Evolutionary conservation across 2,888 invertebrate genomes (phyloP), one percentile per base, ranked within the genome.

Genomic region (Bimastos eiseni): DNA sequence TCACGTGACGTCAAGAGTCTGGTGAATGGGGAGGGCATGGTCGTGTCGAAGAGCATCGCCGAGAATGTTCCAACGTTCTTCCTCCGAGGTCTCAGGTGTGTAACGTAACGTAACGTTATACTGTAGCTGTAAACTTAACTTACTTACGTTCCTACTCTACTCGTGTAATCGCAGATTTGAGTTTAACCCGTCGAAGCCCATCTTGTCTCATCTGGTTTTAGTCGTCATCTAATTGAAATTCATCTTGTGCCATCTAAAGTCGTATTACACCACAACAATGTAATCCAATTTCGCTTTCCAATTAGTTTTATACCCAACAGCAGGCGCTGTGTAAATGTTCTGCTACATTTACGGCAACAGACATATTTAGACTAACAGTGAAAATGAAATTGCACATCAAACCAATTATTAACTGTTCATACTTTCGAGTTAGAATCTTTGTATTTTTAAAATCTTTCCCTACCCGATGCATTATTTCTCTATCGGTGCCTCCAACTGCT

Each of bases 81-180:
- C 91, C 88, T 92, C 24, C 37, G 92, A 37, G 92, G 92, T 33
- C 83, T 92, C 37, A 91, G 92, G 92, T 92, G 41, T 90, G 91
- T 30, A 84, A n/a, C 17, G 19, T 89, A 38, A 17, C 1, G 37
- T 89, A 1, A 30, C 21, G 11, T 0, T 36, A 8, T 21, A 37
- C 41, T 3, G 30, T 24, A 37, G 86, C 4, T 24, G 34, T n/a
- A 21, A 6, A 83, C 83, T n/a, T n/a, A n/a, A n/a, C n/a, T n/a
- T 17, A 84, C 17, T 84, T 84, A 17, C 84, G 33, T n/a, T 55
- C 86, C 36, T 84, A 33, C 84, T 36, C 21, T 83, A 1, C 84
- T n/a, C 84, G 33, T n/a, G 84, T n/a, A 13, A 70, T 70, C 70
- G 11, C 70, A 70, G 30, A 70, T 70, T 13, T 70, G 0, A 70